Base-by-base conservation (phyloP, 2,113 vertebrate species). In the Sebastes schlegelii region DNA sequence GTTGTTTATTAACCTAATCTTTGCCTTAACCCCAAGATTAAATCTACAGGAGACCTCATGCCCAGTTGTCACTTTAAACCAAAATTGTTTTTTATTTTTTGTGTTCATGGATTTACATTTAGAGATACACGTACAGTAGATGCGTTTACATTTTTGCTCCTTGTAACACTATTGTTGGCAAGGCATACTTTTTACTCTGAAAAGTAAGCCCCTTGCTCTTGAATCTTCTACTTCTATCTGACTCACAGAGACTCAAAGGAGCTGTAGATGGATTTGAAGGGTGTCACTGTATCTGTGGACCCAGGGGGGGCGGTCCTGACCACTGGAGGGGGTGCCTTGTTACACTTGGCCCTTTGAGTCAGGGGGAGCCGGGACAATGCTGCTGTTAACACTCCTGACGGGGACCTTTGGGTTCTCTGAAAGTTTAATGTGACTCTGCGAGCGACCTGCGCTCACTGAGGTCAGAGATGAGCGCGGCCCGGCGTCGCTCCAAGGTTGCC, bases 371-470 rank as follows among this genome's bases (percentile, higher is more conserved):
- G 72, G 89, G 87, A 95, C 95, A 95, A 95, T 93, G 90, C 83
- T 87, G 91, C 91, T 94, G 94, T 94, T 95, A 92, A 94, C 94
- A 92, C 93, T 90, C 83, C 89, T 90, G 92, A 93, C 85, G 86
- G 89, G 92, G 93, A 95, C 90, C 94, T 95, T 95, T 95, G 93
- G 93, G 92, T 89, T 83, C 93, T 88, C 94, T 95, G 89, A 94
- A 95, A 91, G 68, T 95, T 95, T 95, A 93, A 95, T 95, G 94
- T 92, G 93, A 94, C 86, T 93, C 89, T 83, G 91, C 71, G 17
- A 91, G 92, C 90, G 90, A 92, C 90, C 93, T 92, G 91, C 91
- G 45, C 91, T 83, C 71, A 16, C 84, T 70, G 92, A 95, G 93
- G 95, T 95, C 95, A 95, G 95, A 95, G 93, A 95, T 95, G 95